Evolutionary conservation across 2,888 invertebrate species (phyloP), one percentile per base, ranked within the genome.

Genomic region (Thalpophila matura): DNA sequence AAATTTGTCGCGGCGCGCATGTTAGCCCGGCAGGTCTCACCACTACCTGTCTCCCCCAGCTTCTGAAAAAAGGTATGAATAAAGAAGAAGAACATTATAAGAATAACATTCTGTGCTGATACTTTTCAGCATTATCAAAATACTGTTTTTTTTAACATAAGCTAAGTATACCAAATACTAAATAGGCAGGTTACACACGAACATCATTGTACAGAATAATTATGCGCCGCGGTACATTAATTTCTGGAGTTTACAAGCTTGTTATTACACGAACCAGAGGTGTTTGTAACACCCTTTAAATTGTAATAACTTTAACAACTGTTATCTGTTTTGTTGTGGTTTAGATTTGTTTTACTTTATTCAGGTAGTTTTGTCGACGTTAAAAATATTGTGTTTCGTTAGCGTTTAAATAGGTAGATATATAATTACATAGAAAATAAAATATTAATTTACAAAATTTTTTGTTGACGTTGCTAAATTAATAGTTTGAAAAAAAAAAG

Each of bases 181-280:
- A 10, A 12, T 16, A 43, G 6, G 40, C 31, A 31, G 20, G 46
- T 47, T 42, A 20, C 29, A 42, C 54, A 49, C 29, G 31, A 50
- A 40, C 38, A 22, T 61, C 33, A 68, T 57, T 47, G 37, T 24
- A 45, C 54, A 33, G 20, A 43, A 51, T 74, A 58, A 57, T 58
- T 26, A 37, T 43, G 55, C 43, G 6, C 16, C 22, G 4, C 10
- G 22, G 55, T n/a, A 27, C 38, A 31, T 72, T 59, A 58, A 74
- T 72, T 68, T 55, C 63, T 37, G 51, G 12, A 69, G 37, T 67
- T 71, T 46, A 9, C 20, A 4, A 58, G 31, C 24, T 14, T 33
- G 40, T 57, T 62, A 51, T 38, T 27, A 42, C n/a, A 33, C 0
- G 18, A 49, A 54, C 35, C 49, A 40, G 51, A 45, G 26, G 35